Evolutionary conservation across 2,797 vertebrate genomes (phyloP).

Genomic region (Ispidina picta): DNA sequence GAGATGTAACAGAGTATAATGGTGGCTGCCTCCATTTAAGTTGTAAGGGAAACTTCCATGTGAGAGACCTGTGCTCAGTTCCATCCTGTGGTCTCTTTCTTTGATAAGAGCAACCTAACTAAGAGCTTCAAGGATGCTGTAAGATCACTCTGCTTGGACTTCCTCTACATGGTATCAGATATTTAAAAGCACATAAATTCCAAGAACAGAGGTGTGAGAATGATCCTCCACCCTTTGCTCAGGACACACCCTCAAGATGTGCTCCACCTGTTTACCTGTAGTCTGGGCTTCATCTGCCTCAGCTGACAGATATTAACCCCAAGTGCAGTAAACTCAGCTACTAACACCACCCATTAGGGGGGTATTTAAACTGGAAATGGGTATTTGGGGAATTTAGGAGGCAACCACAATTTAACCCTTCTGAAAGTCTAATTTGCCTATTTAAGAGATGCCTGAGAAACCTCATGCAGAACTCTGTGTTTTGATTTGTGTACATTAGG

Average conservation of each 20-base stretch:
- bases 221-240: neutral
- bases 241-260: neutral
- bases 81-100: neutral
- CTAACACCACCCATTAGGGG: neutral
- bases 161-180: neutral
- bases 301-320: neutral
- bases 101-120: neutral
- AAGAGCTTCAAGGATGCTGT: neutral
- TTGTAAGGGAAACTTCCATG: neutral
- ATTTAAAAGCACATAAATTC: neutral
- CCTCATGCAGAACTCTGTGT: no score
- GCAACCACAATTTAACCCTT: neutral
- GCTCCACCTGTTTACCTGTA: neutral
- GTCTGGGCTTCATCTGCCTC: neutral
- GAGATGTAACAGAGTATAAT: neutral
- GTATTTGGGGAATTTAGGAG: neutral
- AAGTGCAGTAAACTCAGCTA: neutral
- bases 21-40: neutral
- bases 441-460: neutral
- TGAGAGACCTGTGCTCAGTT: neutral
- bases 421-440: neutral
- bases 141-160: neutral
- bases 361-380: neutral
- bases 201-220: neutral
- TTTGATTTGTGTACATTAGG: neutral